Evolutionary conservation across 2,113 vertebrate species (phyloP), one percentile per base, ranked within the genome.

Genomic region (Osmerus eperlanus): DNA sequence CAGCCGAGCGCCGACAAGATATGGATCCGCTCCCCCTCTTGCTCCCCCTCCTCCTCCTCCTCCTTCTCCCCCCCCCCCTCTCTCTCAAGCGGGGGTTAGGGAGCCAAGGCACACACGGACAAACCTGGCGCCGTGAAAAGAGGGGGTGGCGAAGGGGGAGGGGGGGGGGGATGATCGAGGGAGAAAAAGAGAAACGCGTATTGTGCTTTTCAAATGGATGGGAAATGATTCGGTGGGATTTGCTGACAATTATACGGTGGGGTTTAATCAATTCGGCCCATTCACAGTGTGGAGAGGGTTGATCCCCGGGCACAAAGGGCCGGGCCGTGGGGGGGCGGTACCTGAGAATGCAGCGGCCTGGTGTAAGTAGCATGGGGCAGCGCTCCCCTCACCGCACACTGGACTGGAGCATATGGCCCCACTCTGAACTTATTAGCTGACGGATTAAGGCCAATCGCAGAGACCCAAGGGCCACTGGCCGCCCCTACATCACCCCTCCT

Each of bases 391-490:
- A 90, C 92, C 87, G 84, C 90, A 89, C 93, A 94, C 92, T 88
- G 92, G 91, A 93, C 90, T 69, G 89, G 91, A 68, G 94, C 94
- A 96, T 96, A 96, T 95, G 96, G 95, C 95, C 94, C 93, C 92
- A 93, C 94, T 95, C 93, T 95, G 95, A 96, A 96, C 90, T 96
- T 96, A 96, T 96, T 96, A 96, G 93, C 91, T 92, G 89, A 87
- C 32, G 90, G 96, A 97, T 96, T 96, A 98, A 95, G 92, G 92
- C 93, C 94, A 95, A 94, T 90, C 90, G 86, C 90, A 73, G 83
- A 76, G 83, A 88, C 87, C 88, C 85, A 82, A 88, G 87, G 88
- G 90, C 89, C 89, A 88, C 83, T 90, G 86, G 84, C 78, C 84
- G 87, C 83, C 86, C 85, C 88, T 60, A 78, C 89, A 89, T 94